A percentile compares a stretch with the other conserved stretches of the same genome.
Conservation (phyloP, 2,797 vertebrate genomes). For the Peromyscus eremicus region DNA sequence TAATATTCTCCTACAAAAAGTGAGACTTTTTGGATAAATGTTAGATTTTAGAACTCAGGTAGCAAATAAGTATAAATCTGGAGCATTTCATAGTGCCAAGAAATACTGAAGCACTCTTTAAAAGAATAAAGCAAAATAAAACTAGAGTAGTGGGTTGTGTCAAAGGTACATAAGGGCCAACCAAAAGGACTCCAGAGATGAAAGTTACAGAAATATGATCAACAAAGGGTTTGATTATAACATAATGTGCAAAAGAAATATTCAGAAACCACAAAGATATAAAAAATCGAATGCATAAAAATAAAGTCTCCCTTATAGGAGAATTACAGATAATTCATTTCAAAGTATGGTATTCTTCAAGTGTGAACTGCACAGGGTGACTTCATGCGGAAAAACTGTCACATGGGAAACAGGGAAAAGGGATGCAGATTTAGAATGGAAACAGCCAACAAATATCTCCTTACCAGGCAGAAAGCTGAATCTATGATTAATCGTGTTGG, state of each 20-base stretch:
- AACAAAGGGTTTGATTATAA: neutral
- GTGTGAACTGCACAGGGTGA: neutral
- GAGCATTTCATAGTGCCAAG: neutral
- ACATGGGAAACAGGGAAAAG: neutral
- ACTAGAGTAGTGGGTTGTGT: neutral
- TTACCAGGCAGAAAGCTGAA: neutral
- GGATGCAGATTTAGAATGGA: neutral
- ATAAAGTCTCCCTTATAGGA: neutral
- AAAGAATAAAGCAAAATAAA: neutral
- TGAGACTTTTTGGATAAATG: neutral
- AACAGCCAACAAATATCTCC: neutral
- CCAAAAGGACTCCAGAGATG: neutral
- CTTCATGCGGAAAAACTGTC: neutral
- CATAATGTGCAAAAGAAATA: neutral
- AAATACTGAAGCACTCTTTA: neutral
- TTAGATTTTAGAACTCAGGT: neutral
- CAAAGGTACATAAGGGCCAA: neutral
- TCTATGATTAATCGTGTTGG: neutral
- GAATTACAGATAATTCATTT: neutral
- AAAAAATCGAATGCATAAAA: neutral
- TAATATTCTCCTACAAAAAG: neutral
- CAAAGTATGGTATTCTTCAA: neutral
- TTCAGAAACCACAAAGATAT: neutral
- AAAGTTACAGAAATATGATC: neutral
- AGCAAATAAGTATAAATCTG: neutral